Conservation (phyloP, 1,140 invertebrate genomes). For the Drosophila hydei region DNA sequence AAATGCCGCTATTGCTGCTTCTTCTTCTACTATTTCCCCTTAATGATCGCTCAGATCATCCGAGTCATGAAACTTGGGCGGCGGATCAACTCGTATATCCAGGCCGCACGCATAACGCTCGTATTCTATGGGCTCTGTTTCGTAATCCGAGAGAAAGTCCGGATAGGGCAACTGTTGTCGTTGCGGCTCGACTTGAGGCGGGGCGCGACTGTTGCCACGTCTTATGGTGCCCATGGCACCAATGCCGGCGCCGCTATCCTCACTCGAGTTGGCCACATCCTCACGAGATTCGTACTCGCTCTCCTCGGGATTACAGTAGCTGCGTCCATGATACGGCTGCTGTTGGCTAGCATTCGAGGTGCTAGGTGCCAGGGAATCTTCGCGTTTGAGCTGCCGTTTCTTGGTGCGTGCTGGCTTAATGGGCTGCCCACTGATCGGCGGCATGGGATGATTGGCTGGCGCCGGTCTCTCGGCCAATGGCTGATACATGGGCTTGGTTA, state of each 20-base stretch:
- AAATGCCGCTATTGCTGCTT: conserved; percentile 56
- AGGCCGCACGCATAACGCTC: conserved; percentile 78
- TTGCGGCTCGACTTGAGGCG: conserved; percentile 2
- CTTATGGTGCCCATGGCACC: conserved; percentile 64
- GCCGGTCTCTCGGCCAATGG: conserved; percentile 47
- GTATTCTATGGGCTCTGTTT: conserved; percentile 79
- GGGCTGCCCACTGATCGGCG: conserved; percentile 70
- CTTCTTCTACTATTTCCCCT: neutral
- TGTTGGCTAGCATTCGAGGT: conserved; percentile 23
- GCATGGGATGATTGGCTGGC: conserved; percentile 78
- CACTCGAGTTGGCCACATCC: conserved; percentile 81
- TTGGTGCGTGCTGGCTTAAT: conserved; percentile 82
- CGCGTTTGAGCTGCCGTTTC: conserved; percentile 75
- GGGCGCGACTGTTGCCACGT: conserved; percentile 32
- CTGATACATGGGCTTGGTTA: conserved; percentile 82
- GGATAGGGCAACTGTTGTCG: conserved; percentile 74
- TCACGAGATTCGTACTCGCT: conserved; percentile 77
- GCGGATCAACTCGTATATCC: conserved; percentile 80
- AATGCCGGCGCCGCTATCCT: conserved; percentile 65
- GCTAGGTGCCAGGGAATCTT: conserved; percentile 68
- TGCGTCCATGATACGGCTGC: conserved; percentile 69
- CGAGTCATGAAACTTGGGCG: conserved; percentile 80
- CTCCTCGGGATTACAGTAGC: conserved; percentile 78
- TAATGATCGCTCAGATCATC: conserved; percentile 79
- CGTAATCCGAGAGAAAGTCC: conserved; percentile 82